These are phyloP conservation scores for Boulengeromyrus knoepffleri DNA, from an alignment of 2,113 vertebrate genomes.

Conservation along the genomic window DNA sequence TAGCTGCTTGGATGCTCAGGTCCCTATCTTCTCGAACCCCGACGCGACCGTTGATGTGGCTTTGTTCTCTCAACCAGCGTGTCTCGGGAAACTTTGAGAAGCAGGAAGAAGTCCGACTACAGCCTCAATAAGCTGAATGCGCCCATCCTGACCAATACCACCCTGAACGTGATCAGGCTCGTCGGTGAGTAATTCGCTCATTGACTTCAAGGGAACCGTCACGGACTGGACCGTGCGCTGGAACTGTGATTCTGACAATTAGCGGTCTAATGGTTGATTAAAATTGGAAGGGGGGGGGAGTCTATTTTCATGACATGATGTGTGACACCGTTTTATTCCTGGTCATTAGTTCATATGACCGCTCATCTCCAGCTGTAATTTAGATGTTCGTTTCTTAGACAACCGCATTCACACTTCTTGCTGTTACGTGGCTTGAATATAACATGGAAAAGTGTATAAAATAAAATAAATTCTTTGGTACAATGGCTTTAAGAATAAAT, in stretches of 20 bases:
- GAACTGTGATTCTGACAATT: constrained; percentile 41
- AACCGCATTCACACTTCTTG: not conserved
- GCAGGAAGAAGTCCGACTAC: constrained; percentile 90
- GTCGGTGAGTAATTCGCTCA: constrained; percentile 75
- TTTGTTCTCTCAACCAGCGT: constrained; percentile 55
- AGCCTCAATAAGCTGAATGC: constrained; percentile 86
- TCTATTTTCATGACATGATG: constrained; percentile 11
- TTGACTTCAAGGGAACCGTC: constrained; percentile 11
- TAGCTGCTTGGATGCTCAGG: not conserved
- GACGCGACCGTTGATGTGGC: not conserved
- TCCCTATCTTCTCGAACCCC: not conserved
- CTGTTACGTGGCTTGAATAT: not conserved
- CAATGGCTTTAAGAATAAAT: not conserved
- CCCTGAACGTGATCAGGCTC: constrained; percentile 91
- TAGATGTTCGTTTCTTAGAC: constrained; percentile 6
- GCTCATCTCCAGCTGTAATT: constrained; percentile 28
- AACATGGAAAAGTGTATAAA: not conserved
- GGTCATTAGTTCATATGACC: constrained; percentile 38
- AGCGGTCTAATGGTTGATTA: constrained; percentile 31
- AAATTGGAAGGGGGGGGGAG: not conserved
- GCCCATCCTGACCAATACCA: constrained; percentile 95
- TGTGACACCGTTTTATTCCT: constrained; percentile 38
- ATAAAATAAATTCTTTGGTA: not conserved
- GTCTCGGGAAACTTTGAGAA: constrained; percentile 83
- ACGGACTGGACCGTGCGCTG: not conserved